A percentile compares a stretch with the other conserved stretches of the same genome.
Evolutionary conservation across 2,888 invertebrate species (phyloP).

Genomic region (Drosophila pullipes): DNA sequence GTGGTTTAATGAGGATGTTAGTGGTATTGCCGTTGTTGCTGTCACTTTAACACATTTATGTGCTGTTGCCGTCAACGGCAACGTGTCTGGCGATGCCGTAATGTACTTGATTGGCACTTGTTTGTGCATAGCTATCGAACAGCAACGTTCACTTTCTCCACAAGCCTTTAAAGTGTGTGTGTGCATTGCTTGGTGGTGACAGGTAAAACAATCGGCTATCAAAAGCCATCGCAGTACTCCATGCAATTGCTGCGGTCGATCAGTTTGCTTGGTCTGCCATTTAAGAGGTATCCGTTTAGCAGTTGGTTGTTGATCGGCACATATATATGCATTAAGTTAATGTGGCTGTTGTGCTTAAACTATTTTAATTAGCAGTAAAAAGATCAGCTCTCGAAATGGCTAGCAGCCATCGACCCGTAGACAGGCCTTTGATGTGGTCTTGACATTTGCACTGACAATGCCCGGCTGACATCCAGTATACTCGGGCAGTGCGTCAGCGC

Average conservation of each 20-base stretch:
- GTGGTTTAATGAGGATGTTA: slow-evolving; percentile 7
- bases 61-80: slow-evolving; percentile 54
- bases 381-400: slow-evolving; percentile 55
- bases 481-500: slow-evolving; percentile 49
- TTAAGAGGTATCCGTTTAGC: neutral
- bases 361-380: slow-evolving; percentile 76
- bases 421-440: slow-evolving; percentile 67
- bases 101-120: slow-evolving; percentile 70
- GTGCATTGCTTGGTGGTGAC: slow-evolving; percentile 10
- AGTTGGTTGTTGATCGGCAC: slow-evolving; percentile 25
- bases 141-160: neutral
- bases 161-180: neutral
- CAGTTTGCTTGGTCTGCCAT: neutral
- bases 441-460: slow-evolving; percentile 43
- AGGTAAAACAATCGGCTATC: slow-evolving; percentile 53
- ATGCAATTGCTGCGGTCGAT: slow-evolving; percentile 28
- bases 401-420: slow-evolving; percentile 10
- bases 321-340: slow-evolving; percentile 17
- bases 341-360: slow-evolving; percentile 18
- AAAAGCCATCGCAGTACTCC: slow-evolving; percentile 14
- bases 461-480: slow-evolving; percentile 54
- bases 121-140: slow-evolving; percentile 58
- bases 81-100: slow-evolving; percentile 50
- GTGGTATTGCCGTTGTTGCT: slow-evolving; percentile 32
- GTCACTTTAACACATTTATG: slow-evolving; percentile 72